Conservation (phyloP, 2,888 invertebrate species). For the Heteropelma amictum region DNA sequence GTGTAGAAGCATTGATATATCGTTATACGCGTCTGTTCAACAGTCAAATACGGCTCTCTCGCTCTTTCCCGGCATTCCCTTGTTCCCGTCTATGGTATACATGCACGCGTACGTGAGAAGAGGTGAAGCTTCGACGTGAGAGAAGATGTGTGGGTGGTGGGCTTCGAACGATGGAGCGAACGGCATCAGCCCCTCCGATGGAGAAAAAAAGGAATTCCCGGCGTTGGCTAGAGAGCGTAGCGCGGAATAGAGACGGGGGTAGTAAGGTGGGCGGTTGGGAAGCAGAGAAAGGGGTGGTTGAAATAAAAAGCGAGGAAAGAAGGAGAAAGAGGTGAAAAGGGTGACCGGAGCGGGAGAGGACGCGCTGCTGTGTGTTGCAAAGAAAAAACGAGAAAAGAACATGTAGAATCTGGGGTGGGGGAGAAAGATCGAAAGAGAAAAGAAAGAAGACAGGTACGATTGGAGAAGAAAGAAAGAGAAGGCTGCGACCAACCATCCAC, state of each 20-base stretch:
- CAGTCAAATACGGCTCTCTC: conserved; percentile 17
- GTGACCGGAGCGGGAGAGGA: conserved; percentile 63
- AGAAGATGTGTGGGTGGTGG: conserved; percentile 23
- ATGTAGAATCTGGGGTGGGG: conserved; percentile 39
- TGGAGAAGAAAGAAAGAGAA: conserved; percentile 47
- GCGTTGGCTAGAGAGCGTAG: conserved; percentile 62
- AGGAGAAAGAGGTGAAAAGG: conserved; percentile 65
- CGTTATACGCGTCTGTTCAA: conserved; percentile 10
- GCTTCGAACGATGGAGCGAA: conserved; percentile 69
- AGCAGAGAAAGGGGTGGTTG: conserved; percentile 42
- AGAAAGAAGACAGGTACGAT: conserved; percentile 26
- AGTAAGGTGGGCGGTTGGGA: conserved; percentile 30
- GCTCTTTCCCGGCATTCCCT: conserved; percentile 6
- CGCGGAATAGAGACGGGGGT: conserved; percentile 31
- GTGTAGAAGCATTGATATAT: conserved; percentile 19
- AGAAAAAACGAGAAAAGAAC: conserved; percentile 39
- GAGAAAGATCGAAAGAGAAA: conserved; percentile 43
- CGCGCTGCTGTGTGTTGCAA: conserved; percentile 5
- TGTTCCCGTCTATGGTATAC: conserved; percentile 8
- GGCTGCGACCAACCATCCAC: conserved; percentile 7
- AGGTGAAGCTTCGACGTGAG: conserved; percentile 22
- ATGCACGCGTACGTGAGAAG: not conserved
- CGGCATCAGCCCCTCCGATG: conserved; percentile 67
- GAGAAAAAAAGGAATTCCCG: conserved; percentile 69
- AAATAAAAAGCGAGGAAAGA: conserved; percentile 55